A percentile compares a stretch with the other conserved stretches of the same genome.
phyloP scores from a whole-genome alignment of 2,113 vertebrate genomes.

The Proteles cristata region DNA sequence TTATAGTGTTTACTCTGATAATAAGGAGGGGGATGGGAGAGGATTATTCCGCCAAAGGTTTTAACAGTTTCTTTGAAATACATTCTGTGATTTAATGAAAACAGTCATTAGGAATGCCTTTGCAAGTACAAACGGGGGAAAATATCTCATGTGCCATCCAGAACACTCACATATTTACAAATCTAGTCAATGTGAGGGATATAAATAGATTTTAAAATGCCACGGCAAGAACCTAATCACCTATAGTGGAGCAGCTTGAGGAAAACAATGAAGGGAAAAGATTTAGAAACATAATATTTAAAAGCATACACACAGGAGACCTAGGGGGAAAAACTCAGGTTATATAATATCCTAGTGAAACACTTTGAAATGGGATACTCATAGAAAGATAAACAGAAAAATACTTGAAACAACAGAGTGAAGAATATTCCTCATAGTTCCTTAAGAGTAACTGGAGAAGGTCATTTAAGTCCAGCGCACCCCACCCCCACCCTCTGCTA shows the following conservation, averaged over 20 bases:
- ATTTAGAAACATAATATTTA: constrained; percentile 54
- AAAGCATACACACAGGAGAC: constrained; percentile 55
- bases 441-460: constrained; percentile 57
- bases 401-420: constrained; percentile 57
- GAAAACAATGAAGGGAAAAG: constrained; percentile 67
- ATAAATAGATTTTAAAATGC: constrained; percentile 42
- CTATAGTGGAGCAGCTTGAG: constrained; percentile 44
- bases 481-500: background rate
- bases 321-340: constrained; percentile 34
- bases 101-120: constrained; percentile 44
- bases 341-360: constrained; percentile 66
- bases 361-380: constrained; percentile 73
- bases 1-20: background rate
- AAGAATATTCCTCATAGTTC: constrained; percentile 62
- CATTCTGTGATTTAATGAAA: background rate
- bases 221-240: constrained; percentile 1
- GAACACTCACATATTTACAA: constrained; percentile 35
- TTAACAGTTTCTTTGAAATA: constrained; percentile 58
- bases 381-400: constrained; percentile 75
- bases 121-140: background rate
- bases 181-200: constrained; percentile 28
- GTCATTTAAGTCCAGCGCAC: constrained; percentile 56
- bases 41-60: constrained; percentile 27
- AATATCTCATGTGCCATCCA: background rate
- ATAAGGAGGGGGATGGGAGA: background rate